phyloP scores from a whole-genome alignment of 2,888 invertebrate genomes.

The Dryobotodes eremita region DNA sequence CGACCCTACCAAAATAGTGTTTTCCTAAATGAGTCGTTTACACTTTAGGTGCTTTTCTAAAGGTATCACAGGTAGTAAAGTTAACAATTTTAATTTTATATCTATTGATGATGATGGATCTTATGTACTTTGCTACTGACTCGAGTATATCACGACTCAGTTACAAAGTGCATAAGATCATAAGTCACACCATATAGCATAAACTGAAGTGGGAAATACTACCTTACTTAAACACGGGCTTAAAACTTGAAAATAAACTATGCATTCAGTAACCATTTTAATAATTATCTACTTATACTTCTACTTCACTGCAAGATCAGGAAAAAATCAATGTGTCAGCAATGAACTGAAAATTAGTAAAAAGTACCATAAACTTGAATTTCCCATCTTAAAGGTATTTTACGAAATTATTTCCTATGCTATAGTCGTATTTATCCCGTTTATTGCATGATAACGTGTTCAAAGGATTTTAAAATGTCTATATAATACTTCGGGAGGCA shows the following conservation, averaged over 20 bases:
- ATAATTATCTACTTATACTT: not conserved
- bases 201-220: not conserved
- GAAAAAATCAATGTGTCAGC: not conserved
- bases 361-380: conserved; percentile 27
- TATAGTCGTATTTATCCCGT: conserved; percentile 54
- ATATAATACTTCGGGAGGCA: conserved; percentile 48
- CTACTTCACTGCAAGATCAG: not conserved
- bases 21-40: conserved; percentile 29
- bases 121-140: not conserved
- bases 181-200: too few relatives aligned
- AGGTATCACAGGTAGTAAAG: conserved; percentile 1
- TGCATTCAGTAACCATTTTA: not conserved
- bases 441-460: conserved; percentile 58
- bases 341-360: conserved; percentile 5
- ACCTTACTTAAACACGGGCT: not conserved
- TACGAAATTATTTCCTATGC: conserved; percentile 48
- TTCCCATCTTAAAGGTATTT: conserved; percentile 32
- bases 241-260: not conserved
- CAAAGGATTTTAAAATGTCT: conserved; percentile 51
- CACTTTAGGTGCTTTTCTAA: not conserved
- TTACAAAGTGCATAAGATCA: too few relatives aligned
- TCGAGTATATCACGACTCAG: not conserved
- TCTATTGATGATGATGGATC: conserved; percentile 2
- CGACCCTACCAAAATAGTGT: conserved; percentile 33
- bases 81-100: not conserved